A percentile compares a stretch with the other conserved stretches of the same genome.
These are phyloP conservation scores for Calonectris borealis DNA, from an alignment of 2,113 vertebrate species.

Conservation along the genomic window DNA sequence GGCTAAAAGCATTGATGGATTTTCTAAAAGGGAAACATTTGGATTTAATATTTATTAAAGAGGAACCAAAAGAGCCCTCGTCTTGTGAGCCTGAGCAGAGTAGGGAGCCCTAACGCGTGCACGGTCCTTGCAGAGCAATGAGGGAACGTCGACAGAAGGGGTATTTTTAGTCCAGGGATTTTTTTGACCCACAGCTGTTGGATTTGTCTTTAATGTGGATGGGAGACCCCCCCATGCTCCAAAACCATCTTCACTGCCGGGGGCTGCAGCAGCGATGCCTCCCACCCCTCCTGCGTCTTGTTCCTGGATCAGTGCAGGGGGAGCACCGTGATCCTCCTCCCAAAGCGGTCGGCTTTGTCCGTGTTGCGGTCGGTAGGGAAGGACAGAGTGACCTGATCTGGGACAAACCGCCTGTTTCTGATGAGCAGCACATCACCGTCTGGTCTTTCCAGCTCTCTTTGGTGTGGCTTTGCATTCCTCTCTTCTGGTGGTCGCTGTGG, in stretches of 20 bases:
- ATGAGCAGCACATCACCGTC: not conserved
- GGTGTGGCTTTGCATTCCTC: not conserved
- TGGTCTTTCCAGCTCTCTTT: not conserved
- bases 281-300: not conserved
- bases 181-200: not conserved
- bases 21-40: not conserved
- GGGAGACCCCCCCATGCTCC: not conserved
- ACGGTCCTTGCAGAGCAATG: not conserved
- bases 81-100: not conserved
- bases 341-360: not conserved
- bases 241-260: fast-evolving
- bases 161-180: not conserved
- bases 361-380: not conserved
- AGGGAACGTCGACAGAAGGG: not conserved
- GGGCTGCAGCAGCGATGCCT: not conserved
- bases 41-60: not conserved
- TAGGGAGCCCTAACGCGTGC: not conserved
- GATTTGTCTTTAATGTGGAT: not conserved
- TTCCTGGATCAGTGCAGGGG: not conserved
- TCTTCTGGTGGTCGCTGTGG: not conserved
- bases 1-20: not conserved
- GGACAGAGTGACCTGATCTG: not conserved
- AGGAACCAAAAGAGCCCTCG: too few relatives aligned
- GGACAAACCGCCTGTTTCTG: not conserved
- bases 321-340: too few relatives aligned